phyloP scores from a whole-genome alignment of 64 coral and sea anemone species.

The Catalaphyllia jardinei region DNA sequence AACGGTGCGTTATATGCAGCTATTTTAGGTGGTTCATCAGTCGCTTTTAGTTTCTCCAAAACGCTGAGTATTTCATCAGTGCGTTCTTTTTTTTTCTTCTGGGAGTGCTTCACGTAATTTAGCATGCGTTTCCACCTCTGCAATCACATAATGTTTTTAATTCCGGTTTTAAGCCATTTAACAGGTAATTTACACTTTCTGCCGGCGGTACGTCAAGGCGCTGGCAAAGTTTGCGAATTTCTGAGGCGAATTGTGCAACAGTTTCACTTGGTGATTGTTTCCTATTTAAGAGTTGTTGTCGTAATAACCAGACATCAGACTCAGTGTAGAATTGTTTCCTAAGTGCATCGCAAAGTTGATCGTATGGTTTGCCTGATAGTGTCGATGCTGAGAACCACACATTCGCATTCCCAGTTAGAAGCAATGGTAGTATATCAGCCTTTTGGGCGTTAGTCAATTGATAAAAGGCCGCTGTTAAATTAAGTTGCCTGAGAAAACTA shows the following conservation, averaged over 20 bases:
- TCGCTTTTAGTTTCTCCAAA: background rate
- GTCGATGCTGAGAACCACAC: conserved; percentile 28
- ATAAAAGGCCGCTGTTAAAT: no score
- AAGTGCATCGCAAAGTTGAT: conserved; percentile 19
- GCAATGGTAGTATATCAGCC: background rate
- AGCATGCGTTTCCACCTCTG: background rate
- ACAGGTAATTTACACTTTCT: conserved; percentile 27
- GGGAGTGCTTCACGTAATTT: background rate
- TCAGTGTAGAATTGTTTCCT: conserved; percentile 37
- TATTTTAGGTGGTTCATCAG: background rate
- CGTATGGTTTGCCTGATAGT: background rate
- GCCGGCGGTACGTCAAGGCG: background rate
- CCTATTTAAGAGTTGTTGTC: conserved; percentile 29
- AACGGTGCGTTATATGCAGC: background rate
- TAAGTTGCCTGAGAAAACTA: no score
- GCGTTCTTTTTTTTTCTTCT: background rate
- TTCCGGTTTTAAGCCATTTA: background rate
- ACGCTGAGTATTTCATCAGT: background rate
- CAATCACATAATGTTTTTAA: conserved; percentile 2
- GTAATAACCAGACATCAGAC: conserved; percentile 12
- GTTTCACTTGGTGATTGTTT: conserved; percentile 37
- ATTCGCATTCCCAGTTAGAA: conserved; percentile 20
- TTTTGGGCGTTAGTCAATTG: no score
- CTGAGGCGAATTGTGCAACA: conserved; percentile 8
- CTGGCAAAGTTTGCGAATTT: conserved; percentile 3